Evolutionary conservation across 2,113 vertebrate species (phyloP).

Genomic region (Rousettus leschenaultii): DNA sequence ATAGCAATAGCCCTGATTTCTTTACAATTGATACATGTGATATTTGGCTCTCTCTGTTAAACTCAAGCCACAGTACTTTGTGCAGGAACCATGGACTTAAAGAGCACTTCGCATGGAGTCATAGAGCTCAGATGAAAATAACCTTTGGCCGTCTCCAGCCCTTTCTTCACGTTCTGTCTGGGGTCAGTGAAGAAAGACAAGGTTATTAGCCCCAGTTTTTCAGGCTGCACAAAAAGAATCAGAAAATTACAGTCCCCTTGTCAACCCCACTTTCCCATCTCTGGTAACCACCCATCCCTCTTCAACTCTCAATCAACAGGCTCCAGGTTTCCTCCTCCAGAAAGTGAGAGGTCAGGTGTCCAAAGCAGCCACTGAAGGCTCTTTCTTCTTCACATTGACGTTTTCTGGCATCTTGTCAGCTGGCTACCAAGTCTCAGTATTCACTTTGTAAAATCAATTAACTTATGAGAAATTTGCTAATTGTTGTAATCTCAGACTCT

Average conservation of each 20-base stretch:
- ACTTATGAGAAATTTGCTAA: not conserved
- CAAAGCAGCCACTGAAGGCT: not conserved
- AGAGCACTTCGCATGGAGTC: not conserved
- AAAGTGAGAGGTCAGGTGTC: not conserved
- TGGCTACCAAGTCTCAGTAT: not conserved
- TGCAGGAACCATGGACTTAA: not conserved
- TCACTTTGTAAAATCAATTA: conserved; percentile 43
- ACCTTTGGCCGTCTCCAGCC: not conserved
- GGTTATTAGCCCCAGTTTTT: not conserved
- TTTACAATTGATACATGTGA: not conserved
- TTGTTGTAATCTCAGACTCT: not conserved
- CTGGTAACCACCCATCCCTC: not conserved
- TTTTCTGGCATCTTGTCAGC: not conserved
- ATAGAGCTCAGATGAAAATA: not conserved
- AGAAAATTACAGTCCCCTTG: not conserved
- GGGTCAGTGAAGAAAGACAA: not conserved
- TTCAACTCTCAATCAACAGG: not conserved
- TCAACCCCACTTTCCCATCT: not conserved
- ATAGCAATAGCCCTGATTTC: not conserved
- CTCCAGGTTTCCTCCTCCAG: not conserved
- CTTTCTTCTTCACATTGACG: not conserved
- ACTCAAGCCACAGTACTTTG: not conserved
- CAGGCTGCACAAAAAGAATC: not conserved
- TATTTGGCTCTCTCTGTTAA: not conserved
- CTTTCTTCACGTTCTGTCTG: not conserved